Base-by-base conservation (phyloP, 2,888 invertebrate species). In the Ennomos erosarius region DNA sequence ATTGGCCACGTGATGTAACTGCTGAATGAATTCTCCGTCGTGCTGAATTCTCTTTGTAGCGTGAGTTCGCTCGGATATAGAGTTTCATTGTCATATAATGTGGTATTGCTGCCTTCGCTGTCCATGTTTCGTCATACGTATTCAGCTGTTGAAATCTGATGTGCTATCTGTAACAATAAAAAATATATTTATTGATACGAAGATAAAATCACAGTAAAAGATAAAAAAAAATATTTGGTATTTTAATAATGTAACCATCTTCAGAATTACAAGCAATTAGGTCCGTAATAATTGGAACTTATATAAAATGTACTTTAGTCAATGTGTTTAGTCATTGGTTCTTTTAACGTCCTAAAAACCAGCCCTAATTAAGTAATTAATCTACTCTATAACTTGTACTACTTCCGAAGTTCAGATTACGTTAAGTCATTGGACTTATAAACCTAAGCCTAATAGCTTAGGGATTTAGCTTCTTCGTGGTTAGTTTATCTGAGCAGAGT, bases 121-220 rank as follows among this genome's bases (percentile, higher is more conserved):
- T 75, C 90, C 90, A 90, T 90, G 87, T 87, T 90, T 90, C 80
- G 87, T 85, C 89, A 89, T 89, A 70, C 87, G 88, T 77, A 58
- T 74, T 81, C 66, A 74, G 62, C 61, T 54, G 60, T 36, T 33
- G 62, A 26, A 26, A 26, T 12, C 55, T 61, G 54, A 55, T 60
- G 50, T 43, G 37, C 36, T 69, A 80, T 75, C 90, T 90, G 88
- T 54, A 90, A 90, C 81, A 84, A 87, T 62, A 39, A 55, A 12
- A 62, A 50, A 54, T 38, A 54, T 13, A 6, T 6, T 53, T 37
- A 16, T 16, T 16, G 1, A 8, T n/a, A 37, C 12, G 46, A n/a
- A 11, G 35, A 45, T n/a, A 13, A 53, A 34, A 12, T 39, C 38
- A 8, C 12, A 48, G 35, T 11, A 13, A 43, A 44, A 13, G 38